Base-by-base conservation (phyloP, 1,140 invertebrate species). In the Drosophila saltans region DNA sequence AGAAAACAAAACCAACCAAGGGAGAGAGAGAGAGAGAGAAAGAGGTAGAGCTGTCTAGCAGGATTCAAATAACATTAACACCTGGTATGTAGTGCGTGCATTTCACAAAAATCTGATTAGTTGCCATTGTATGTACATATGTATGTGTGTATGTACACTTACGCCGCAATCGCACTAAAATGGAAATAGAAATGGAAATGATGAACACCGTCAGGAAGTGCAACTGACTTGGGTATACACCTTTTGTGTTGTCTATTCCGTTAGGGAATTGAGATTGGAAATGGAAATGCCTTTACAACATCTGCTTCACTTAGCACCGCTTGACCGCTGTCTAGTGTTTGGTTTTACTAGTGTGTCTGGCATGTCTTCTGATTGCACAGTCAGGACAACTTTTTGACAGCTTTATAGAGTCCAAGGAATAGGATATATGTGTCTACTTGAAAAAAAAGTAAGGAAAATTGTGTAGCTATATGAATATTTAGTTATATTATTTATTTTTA, bases 51-150 rank as follows among this genome's bases (percentile, higher is more conserved):
- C 3, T 7, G 11, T 43, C 3, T 43, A n/a, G 41, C 2, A 1
- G 41, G 21, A 80, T 62, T 43, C 73, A 78, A 78, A 75, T 86
- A 72, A 81, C 76, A 88, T 86, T 88, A 82, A 72, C 82, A 82
- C 76, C 83, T 77, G 57, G 59, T 69, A 69, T 45, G 21, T 69
- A 48, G 30, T 59, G 43, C 67, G 68, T 63, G 73, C 64, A 64
- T 81, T 77, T 68, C 70, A 69, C 74, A 76, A 79, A 86, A 88
- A 78, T 76, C 82, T 86, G 84, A 86, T 86, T 86, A 88, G 83
- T 88, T 82, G 69, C 75, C 61, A 72, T 78, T 75, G 80, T 73
- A 64, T 11, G 48, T 59, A n/a, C n/a, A n/a, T n/a, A 33, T 58
- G 28, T 30, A 30, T 30, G 28, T 30, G 4, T 30, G 28, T 4